Evolutionary conservation across 2,113 vertebrate genomes (phyloP), one percentile per base, ranked within the genome.

Genomic region (Nannospalax galili): DNA sequence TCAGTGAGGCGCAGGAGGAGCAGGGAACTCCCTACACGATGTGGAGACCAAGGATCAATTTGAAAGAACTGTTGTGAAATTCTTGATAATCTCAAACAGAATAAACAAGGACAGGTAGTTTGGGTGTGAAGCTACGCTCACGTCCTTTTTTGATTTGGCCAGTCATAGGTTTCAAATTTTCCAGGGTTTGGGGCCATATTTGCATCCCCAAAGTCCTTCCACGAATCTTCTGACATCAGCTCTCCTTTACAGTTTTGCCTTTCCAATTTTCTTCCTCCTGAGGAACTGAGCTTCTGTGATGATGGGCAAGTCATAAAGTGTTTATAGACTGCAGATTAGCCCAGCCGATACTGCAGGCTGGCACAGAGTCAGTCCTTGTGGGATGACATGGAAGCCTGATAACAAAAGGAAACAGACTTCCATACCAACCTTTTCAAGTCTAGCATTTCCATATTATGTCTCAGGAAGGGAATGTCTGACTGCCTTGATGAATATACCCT

Each of bases 221-320:
- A 11, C 45, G 84, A 88, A 75, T 81, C 74, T 58, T 40, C 87
- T 72, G 92, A 90, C 64, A 95, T 89, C 72, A 58, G 65, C 89
- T 91, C 92, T 95, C 81, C 42, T 28, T 94, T 82, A 45, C 52
- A 78, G 65, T 79, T 97, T 97, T 86, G 84, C 62, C 75, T 97
- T 95, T 87, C 75, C 75, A 5, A 67, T 95, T 90, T 72, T 79
- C 62, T 90, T 69, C 35, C 69, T 97, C 78, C 94, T 95, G 95
- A 37, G 75, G 96, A 97, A 97, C 96, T 96, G 96, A 97, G 93
- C 97, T 97, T 97, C 96, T 77, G 4, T 93, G 96, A 88, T 69
- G 60, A 52, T 62, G 89, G 89, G 94, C 74, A 95, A 97, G 62
- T 86, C 96, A 72, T 86, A 93, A 94, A 95, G 75, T 92, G 95